Conservation (phyloP, 2,113 vertebrate species). For the Choloepus hoffmanni region DNA sequence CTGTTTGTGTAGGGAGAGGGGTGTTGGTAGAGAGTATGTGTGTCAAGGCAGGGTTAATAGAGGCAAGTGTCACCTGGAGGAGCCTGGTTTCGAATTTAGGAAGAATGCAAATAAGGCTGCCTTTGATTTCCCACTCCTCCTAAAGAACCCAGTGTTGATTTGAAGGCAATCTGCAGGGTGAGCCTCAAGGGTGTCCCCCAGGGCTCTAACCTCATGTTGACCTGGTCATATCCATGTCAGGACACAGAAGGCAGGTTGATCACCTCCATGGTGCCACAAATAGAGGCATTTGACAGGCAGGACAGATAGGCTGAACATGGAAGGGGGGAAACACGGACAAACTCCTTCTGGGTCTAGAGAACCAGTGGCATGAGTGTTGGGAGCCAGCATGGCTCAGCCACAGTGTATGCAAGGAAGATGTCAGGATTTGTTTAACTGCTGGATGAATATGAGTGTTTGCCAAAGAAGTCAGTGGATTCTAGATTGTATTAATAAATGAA, state of each 20-base stretch:
- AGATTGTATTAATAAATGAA: neutral
- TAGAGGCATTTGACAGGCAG: neutral
- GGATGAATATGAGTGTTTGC: neutral
- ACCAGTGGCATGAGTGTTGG: neutral
- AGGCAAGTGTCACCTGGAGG: neutral
- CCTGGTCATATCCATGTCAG: neutral
- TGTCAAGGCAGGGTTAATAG: neutral
- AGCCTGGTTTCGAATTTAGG: neutral
- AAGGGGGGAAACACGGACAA: neutral
- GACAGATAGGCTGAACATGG: neutral
- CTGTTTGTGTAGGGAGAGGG: no score
- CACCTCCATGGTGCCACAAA: neutral
- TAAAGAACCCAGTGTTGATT: neutral
- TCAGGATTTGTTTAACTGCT: neutral
- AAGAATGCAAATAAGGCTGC: neutral
- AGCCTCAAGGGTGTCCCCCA: neutral
- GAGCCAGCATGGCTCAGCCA: neutral
- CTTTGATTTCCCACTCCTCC: neutral
- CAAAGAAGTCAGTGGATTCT: neutral
- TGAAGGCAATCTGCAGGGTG: neutral
- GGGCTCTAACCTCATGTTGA: neutral
- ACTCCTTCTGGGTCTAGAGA: neutral
- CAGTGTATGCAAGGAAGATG: neutral
- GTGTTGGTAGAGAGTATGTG: neutral
- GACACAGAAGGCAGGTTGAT: neutral